phyloP scores from a whole-genome alignment of 2,797 vertebrate species.

The Microctenopoma steveboyesi region DNA sequence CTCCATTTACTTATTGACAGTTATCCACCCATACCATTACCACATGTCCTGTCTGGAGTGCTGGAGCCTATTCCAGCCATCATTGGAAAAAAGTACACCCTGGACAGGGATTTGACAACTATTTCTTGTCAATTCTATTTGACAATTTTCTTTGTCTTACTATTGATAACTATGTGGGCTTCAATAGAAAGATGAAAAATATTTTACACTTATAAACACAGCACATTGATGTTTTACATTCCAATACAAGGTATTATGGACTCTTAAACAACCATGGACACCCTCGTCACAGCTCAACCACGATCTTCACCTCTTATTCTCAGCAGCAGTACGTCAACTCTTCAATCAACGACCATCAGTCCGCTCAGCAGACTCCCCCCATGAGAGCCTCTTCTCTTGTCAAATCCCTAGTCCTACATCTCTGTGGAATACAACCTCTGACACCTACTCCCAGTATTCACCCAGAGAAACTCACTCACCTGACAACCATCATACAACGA shows the following conservation, averaged over 20 bases:
- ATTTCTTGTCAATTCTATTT: too few species aligned
- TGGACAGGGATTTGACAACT: too few species aligned
- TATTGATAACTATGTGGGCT: too few species aligned
- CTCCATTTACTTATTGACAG: background rate
- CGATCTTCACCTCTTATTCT: slow-evolving; percentile 6
- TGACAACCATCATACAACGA: slow-evolving; percentile 4
- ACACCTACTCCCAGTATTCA: background rate
- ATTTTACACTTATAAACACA: too few species aligned
- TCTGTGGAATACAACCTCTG: slow-evolving; percentile 4
- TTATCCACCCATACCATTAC: too few species aligned
- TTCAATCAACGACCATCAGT: slow-evolving; percentile 21
- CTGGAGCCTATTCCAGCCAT: too few species aligned
- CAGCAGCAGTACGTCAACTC: slow-evolving; percentile 31
- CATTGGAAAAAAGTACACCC: too few species aligned
- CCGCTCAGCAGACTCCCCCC: slow-evolving; percentile 23
- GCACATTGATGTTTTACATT: background rate
- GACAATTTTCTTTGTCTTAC: too few species aligned
- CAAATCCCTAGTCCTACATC: slow-evolving; percentile 8
- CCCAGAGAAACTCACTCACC: background rate
- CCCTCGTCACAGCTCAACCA: background rate
- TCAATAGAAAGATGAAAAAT: too few species aligned
- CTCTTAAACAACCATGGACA: background rate
- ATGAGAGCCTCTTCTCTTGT: slow-evolving; percentile 44
- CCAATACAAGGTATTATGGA: background rate
- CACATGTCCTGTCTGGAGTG: too few species aligned